Percentiles rank a stretch among this genome's conserved stretches.
Conservation (phyloP, 1,140 invertebrate species). For the Lutraria rhynchaena region DNA sequence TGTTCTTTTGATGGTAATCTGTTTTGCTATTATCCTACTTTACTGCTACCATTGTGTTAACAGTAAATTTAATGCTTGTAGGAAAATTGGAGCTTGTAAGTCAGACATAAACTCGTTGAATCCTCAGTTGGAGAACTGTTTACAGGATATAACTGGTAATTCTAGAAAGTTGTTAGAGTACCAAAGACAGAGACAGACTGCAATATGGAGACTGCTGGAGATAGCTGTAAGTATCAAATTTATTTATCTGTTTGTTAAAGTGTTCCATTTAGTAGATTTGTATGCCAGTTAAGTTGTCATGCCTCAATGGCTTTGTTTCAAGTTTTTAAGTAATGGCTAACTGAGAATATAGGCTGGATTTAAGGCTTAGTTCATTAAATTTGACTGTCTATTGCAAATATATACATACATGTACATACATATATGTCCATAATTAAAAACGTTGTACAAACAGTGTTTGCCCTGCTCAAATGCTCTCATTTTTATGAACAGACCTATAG, state of each 20-base stretch:
- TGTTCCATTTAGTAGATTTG: background rate
- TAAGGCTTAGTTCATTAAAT: background rate
- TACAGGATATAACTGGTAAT: slow-evolving; percentile 21
- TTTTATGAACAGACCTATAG: no score
- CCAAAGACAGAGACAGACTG: slow-evolving; percentile 47
- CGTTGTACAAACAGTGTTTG: no score
- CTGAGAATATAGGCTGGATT: background rate
- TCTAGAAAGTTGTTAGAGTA: slow-evolving; percentile 41
- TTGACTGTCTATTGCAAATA: background rate
- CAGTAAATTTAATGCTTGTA: background rate
- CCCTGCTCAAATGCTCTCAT: no score
- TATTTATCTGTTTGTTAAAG: background rate
- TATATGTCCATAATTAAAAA: no score
- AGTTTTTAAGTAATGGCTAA: background rate
- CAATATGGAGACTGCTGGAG: slow-evolving; percentile 49
- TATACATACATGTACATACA: background rate
- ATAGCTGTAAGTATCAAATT: slow-evolving; percentile 34
- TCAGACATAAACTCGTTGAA: slow-evolving; percentile 12
- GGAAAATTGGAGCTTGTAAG: slow-evolving; percentile 53
- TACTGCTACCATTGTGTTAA: background rate
- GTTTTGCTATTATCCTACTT: background rate
- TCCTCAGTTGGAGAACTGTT: slow-evolving; percentile 47
- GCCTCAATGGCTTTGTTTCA: background rate
- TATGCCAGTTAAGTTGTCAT: background rate
- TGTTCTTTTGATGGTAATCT: no score